Base-by-base conservation (phyloP, 2,113 vertebrate genomes). In the Triplophysa tibetana region DNA sequence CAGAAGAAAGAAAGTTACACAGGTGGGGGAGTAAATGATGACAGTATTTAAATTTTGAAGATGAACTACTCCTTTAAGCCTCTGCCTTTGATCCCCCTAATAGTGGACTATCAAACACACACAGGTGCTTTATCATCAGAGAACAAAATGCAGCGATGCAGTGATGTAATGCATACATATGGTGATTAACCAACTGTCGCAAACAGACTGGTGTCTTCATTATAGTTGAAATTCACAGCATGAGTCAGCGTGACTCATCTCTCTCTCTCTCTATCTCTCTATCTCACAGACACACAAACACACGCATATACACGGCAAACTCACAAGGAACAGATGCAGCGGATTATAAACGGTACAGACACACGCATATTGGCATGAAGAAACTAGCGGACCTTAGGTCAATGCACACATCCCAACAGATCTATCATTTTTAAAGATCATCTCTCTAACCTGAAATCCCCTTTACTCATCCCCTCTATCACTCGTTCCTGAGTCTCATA, bases 291-390 rank as follows among this genome's bases (percentile, higher is more conserved):
- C 58, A 50, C 48, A 50, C 33, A 70, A 52, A 72, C 58, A 79
- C 67, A 84, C 62, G 63, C 21, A 77, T 54, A 38, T 11, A 26
- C 24, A 67, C 70, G 8, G 0, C 29, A 29, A 60, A 73, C 82
- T 52, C 70, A 62, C 79, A 88, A 83, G 65, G 60, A 82, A 85
- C 89, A 91, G 86, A 88, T 90, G 89, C 78, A 83, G 60, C 50
- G 75, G 87, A 92, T 90, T 82, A 85, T 62, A 82, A 81, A 78
- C 81, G 88, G 85, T 89, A 86, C 83, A 67, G 78, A 81, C 81
- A 85, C 82, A 26, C 13, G 21, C 82, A 82, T 73, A 73, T 85
- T 82, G 86, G 83, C 83, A 81, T 82, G 66, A 61, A 84, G 67
- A 77, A 68, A 65, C 78, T 82, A 76, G 33, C 11, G 45, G 17